Evolutionary conservation across 1,140 invertebrate genomes (phyloP).

Genomic region (Heliothis subflexa): DNA sequence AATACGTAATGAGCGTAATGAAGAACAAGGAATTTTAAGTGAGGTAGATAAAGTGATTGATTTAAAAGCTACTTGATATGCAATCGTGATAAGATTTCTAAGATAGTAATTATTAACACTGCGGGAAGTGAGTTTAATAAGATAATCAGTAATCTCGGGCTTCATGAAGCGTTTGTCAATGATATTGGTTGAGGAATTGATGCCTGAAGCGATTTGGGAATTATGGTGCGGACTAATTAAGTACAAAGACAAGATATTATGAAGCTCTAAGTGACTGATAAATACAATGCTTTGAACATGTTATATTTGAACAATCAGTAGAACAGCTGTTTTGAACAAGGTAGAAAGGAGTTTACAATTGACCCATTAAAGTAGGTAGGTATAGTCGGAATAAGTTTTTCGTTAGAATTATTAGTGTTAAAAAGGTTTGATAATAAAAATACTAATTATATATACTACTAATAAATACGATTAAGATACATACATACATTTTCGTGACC

Average conservation of each 20-base stretch:
- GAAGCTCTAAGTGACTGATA: background rate
- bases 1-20: constrained; percentile 33
- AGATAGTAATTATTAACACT: constrained; percentile 23
- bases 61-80: constrained; percentile 37
- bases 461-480: no score
- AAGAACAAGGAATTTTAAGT: constrained; percentile 32
- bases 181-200: background rate
- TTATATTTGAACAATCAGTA: no score
- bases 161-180: background rate
- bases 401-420: no score
- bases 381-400: no score
- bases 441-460: no score
- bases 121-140: background rate
- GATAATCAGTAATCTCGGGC: constrained; percentile 8
- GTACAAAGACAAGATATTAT: background rate
- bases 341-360: no score
- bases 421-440: no score
- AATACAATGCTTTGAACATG: no score
- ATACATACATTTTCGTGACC: no score
- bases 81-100: constrained; percentile 38
- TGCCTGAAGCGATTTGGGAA: background rate
- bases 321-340: no score
- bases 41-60: constrained; percentile 32
- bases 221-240: background rate
- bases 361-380: no score